Base-by-base conservation (phyloP, 1,140 invertebrate genomes). In the Microvelia longipes region DNA sequence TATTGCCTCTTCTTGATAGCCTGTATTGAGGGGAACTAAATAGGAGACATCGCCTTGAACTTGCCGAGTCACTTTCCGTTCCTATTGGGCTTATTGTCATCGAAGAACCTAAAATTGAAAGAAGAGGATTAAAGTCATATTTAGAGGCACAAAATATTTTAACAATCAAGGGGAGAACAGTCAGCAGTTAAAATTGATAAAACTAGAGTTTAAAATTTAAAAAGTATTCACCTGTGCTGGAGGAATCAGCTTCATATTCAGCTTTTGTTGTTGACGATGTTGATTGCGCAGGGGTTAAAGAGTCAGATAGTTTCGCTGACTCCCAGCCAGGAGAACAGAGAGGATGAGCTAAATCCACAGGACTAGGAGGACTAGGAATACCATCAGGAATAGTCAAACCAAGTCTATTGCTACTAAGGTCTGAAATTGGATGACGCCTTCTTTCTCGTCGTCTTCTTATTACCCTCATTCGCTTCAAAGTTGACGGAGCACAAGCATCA, bases 401-500 rank as follows among this genome's bases (percentile, higher is more conserved):
- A 24, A 70, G 62, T 15, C 50, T 24, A 68, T 30, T 25, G 29
- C 50, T 26, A 60, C 65, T 63, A 27, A 29, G 26, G 27, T 68
- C 24, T 0, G 68, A 62, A 0, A 67, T 69, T 0, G 72, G 68
- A 28, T n/a, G 28, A 71, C 13, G 72, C 70, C 28, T 65, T 2
- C 80, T 75, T 62, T 81, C 79, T n/a, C 79, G 73, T 62, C 81
- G 79, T n/a, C 80, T 73, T 1, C 80, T 75, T 29, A 82, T 81
- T 0, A 79, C 81, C 0, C 79, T 77, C 68, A 82, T 81, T 19
- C 82, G 74, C 72, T 79, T 79, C 14, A 83, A 64, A 0, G 80
- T 80, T 15, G 81, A 81, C 30, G 81, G 78, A 0, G 77, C 78
- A 5, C 80, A 78, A 19, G 71, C 1, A 13, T 73, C 71, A 13